Percentiles rank a stretch among this genome's conserved stretches.
Conservation (phyloP, 53 echinoderm and acorn worm species). For the Patiria pectinifera region DNA sequence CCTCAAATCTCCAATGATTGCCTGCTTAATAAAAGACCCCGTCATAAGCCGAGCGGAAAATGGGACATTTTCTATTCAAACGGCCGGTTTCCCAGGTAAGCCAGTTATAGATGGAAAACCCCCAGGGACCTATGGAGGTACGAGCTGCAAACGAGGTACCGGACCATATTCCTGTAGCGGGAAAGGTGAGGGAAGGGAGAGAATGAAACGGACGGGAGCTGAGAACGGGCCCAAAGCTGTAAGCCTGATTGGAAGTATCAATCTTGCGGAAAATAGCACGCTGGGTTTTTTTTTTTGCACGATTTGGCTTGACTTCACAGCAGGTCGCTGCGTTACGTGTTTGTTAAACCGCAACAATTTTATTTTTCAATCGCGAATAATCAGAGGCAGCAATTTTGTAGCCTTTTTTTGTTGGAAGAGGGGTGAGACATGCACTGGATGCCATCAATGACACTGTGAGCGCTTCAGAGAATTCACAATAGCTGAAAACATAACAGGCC, state of each 20-base stretch:
- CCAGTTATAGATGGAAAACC: constrained; percentile 12
- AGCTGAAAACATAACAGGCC: too few relatives aligned
- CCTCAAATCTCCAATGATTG: constrained; percentile 33
- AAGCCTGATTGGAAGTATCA: constrained; percentile 54
- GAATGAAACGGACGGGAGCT: not conserved
- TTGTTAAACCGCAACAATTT: constrained; percentile 30
- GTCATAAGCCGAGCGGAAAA: constrained; percentile 31
- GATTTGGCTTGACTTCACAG: constrained; percentile 49
- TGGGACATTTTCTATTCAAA: constrained; percentile 41
- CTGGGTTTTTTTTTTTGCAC: constrained; percentile 23
- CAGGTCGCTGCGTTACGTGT: not conserved
- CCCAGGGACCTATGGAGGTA: not conserved
- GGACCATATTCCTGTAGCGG: not conserved
- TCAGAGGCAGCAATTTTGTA: not conserved
- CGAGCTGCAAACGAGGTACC: constrained; percentile 2
- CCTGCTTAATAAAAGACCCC: constrained; percentile 9
- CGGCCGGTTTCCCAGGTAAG: constrained; percentile 43
- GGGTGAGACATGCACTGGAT: not conserved
- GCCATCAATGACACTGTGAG: not conserved
- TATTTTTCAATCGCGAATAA: constrained; percentile 28
- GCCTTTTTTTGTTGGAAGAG: not conserved
- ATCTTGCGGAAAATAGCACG: constrained; percentile 56
- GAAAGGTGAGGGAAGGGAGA: not conserved
- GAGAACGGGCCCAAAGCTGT: constrained; percentile 13
- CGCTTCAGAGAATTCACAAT: not conserved